phyloP scores from a whole-genome alignment of 2,113 vertebrate genomes.

The Macrotis lagotis region DNA sequence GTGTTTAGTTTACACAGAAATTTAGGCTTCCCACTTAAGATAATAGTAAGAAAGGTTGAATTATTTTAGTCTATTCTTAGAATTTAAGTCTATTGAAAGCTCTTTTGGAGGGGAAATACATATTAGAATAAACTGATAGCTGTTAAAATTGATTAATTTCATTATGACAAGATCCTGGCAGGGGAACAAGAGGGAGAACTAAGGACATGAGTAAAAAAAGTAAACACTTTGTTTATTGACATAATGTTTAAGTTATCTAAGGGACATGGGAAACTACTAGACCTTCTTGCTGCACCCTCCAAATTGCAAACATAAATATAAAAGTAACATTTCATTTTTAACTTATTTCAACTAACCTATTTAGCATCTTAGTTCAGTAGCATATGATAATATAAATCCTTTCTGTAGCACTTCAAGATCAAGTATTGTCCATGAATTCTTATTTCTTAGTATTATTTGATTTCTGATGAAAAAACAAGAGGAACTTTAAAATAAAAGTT shows the following conservation, averaged over 20 bases:
- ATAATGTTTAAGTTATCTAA: not conserved
- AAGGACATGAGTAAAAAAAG: not conserved
- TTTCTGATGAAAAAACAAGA: not conserved
- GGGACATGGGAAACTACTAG: not conserved
- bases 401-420: not conserved
- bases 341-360: not conserved
- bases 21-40: slow-evolving; percentile 23
- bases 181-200: not conserved
- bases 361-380: not conserved
- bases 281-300: not conserved
- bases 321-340: not conserved
- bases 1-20: slow-evolving; percentile 34
- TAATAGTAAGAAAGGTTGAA: not conserved
- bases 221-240: not conserved
- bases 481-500: not conserved
- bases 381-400: not conserved
- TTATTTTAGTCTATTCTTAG: not conserved
- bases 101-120: not conserved
- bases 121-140: not conserved
- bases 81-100: slow-evolving; percentile 18
- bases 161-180: not conserved
- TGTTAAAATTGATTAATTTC: not conserved
- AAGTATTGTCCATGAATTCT: not conserved
- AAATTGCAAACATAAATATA: not conserved
- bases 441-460: not conserved